Percentiles rank a stretch among this genome's conserved stretches.
phyloP scores from a whole-genome alignment of 2,888 invertebrate species.

The Cataglyphis livida region DNA sequence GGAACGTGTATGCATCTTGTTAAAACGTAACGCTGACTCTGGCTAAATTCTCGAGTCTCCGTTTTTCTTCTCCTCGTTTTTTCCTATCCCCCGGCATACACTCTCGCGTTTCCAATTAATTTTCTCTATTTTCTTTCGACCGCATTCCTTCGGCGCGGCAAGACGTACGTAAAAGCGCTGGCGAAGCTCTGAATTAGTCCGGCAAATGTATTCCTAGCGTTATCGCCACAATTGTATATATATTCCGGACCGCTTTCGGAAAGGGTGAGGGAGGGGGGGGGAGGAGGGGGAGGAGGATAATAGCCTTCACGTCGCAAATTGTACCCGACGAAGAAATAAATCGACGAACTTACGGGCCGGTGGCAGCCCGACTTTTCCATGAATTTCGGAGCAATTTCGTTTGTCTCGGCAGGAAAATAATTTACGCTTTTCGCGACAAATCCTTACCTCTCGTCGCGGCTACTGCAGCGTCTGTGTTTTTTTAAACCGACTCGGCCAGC shows the following conservation, averaged over 20 bases:
- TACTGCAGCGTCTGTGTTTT: constrained; percentile 35
- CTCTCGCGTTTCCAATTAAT: constrained; percentile 68
- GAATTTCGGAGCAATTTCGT: constrained; percentile 29
- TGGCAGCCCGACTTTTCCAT: constrained; percentile 18
- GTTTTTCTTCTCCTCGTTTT: constrained; percentile 38
- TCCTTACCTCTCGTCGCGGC: constrained; percentile 19
- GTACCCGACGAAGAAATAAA: constrained; percentile 37
- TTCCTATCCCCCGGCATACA: neutral
- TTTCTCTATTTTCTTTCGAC: constrained; percentile 60
- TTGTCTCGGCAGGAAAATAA: constrained; percentile 41
- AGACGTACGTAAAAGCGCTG: constrained; percentile 15
- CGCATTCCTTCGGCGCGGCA: constrained; percentile 24
- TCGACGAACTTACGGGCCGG: constrained; percentile 37
- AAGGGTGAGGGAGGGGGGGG: neutral
- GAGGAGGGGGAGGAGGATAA: neutral
- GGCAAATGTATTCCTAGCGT: constrained; percentile 49
- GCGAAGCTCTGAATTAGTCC: constrained; percentile 30
- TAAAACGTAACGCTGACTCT: constrained; percentile 59
- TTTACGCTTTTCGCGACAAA: constrained; percentile 38
- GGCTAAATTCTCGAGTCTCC: constrained; percentile 59
- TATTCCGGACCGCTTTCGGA: neutral
- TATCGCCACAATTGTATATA: constrained; percentile 24
- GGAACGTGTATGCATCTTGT: constrained; percentile 30
- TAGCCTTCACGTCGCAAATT: constrained; percentile 44
- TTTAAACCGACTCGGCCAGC: constrained; percentile 33